Evolutionary conservation across 2,888 invertebrate genomes (phyloP), one percentile per base, ranked within the genome.

Genomic region (Drosophila antonietae): DNA sequence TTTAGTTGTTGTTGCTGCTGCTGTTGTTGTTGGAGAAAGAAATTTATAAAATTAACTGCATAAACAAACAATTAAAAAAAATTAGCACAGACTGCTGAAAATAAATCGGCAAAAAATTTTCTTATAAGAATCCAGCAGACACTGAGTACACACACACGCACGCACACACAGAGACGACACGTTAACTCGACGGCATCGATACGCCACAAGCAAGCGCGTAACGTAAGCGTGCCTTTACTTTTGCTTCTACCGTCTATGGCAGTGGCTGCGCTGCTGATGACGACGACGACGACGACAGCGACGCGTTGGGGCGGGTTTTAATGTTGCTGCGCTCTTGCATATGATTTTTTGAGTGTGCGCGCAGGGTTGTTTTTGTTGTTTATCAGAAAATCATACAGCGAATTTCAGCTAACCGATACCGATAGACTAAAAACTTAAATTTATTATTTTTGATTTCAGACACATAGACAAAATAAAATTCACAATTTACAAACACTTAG

Each of bases 281-380:
- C 31, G 69, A 51, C 46, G 73, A 49, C 23, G 68, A 73, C 51
- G 69, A 67, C 71, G 77, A 44, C 65, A 55, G 49, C 78, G 69
- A 73, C 74, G 78, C 79, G 79, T 76, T 78, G 76, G 76, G 76
- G 75, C 76, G 75, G 79, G 66, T 77, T 77, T 78, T 75, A 77
- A 77, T 76, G 63, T 71, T 77, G 79, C 66, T 77, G 75, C 79
- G 75, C 79, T 77, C 75, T 77, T 78, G 75, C 79, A 76, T 78
- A 76, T 76, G 76, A 69, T 65, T 78, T 64, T 56, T 47, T 44
- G 68, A 69, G 56, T 63, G 65, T 74, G 59, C 62, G 77, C 75
- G 75, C 75, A 79, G 75, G 75, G 75, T 79, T 75, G 75, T 79
- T 79, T 64, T 64, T 56, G 58, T 66, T 75, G 75, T 79, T 77